Percentiles rank a stretch among this genome's conserved stretches.
Evolutionary conservation across 2,113 vertebrate species (phyloP).

Genomic region (Rhea pennata): DNA sequence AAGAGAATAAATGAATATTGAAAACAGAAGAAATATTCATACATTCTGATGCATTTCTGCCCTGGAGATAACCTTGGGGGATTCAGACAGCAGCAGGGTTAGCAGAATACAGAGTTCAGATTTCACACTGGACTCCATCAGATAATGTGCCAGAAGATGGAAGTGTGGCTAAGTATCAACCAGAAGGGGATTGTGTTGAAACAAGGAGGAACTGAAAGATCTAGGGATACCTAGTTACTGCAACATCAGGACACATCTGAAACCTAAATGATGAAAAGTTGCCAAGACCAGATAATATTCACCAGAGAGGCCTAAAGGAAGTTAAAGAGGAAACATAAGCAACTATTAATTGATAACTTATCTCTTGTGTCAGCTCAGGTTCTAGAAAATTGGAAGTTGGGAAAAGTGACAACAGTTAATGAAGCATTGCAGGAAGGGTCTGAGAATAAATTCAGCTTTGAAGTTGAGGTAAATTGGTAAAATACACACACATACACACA

Average conservation of each 20-base stretch:
- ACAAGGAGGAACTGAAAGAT: background rate
- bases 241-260: background rate
- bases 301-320: background rate
- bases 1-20: slow-evolving; percentile 44
- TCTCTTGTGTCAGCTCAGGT: background rate
- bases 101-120: background rate
- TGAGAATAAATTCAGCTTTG: background rate
- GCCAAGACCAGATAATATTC: background rate
- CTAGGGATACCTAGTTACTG: background rate
- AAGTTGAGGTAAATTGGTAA: background rate
- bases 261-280: background rate
- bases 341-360: background rate
- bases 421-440: background rate
- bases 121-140: background rate
- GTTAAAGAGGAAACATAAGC: background rate
- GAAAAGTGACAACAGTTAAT: background rate
- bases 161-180: background rate
- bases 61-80: background rate
- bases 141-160: background rate
- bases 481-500: no score
- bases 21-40: slow-evolving; percentile 17
- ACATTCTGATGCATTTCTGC: slow-evolving; percentile 15
- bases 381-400: background rate
- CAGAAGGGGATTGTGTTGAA: background rate
- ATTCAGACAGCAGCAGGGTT: background rate